Percentiles rank a stretch among this genome's conserved stretches.
Conservation (phyloP, 35 echinoderm and acorn worm genomes). For the Amphiura filiformis region DNA sequence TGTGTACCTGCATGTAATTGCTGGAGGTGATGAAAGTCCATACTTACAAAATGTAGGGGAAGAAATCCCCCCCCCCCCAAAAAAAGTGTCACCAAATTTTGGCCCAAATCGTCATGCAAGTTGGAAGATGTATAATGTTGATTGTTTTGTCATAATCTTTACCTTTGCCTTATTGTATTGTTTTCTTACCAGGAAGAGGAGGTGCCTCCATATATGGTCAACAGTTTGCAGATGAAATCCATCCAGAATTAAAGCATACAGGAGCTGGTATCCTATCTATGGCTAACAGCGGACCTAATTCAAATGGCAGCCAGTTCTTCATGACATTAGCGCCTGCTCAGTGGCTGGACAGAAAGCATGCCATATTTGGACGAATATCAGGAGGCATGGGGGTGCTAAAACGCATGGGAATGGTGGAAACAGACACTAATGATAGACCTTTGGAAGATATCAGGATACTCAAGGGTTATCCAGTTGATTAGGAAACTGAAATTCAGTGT, state of each 20-base stretch:
- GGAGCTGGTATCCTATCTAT: constrained; percentile 95
- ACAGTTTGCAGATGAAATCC: constrained; percentile 85
- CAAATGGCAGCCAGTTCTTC: constrained; percentile 98
- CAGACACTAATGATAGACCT: constrained; percentile 76
- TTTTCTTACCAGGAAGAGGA: constrained; percentile 64
- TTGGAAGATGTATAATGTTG: too few species aligned
- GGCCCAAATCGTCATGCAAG: too few species aligned
- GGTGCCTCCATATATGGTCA: constrained; percentile 88
- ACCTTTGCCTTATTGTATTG: too few species aligned
- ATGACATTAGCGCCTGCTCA: constrained; percentile 79
- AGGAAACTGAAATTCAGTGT: too few species aligned
- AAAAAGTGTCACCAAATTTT: too few species aligned
- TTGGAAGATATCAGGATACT: constrained; percentile 78
- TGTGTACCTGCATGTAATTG: too few species aligned
- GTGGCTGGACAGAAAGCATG: constrained; percentile 90
- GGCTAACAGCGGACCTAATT: constrained; percentile 95
- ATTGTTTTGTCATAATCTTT: too few species aligned
- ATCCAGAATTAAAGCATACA: constrained; percentile 76
- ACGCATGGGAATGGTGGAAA: constrained; percentile 91
- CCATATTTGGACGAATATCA: constrained; percentile 76
- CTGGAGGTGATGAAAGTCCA: too few species aligned
- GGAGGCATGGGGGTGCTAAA: constrained; percentile 71
- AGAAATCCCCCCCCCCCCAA: too few species aligned
- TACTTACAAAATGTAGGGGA: too few species aligned
- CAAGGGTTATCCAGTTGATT: constrained; percentile 53